phyloP scores from a whole-genome alignment of 1,140 invertebrate genomes.

The Mizuhopecten yessoensis region DNA sequence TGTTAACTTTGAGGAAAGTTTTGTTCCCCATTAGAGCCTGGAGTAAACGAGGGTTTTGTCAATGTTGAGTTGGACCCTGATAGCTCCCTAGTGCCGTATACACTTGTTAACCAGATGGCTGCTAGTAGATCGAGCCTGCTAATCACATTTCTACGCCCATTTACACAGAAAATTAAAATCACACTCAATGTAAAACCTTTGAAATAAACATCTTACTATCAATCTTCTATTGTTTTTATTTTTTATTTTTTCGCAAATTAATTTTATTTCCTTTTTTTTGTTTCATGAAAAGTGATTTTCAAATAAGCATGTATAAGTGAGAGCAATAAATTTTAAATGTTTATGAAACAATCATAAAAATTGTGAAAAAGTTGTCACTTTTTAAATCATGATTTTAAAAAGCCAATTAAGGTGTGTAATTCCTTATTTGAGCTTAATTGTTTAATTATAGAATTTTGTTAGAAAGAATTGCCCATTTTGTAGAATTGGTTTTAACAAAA shows the following conservation, averaged over 20 bases:
- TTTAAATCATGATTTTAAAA: not conserved
- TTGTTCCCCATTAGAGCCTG: not conserved
- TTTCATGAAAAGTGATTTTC: not conserved
- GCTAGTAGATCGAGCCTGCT: not conserved
- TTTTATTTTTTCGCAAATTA: conserved; percentile 29
- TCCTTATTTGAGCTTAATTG: no score
- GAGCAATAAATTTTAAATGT: not conserved
- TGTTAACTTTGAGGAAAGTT: conserved; percentile 20
- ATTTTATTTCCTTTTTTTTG: not conserved
- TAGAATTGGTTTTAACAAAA: no score
- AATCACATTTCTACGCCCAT: not conserved
- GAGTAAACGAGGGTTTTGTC: not conserved
- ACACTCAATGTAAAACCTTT: conserved; percentile 20
- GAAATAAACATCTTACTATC: conserved; percentile 7
- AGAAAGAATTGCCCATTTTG: no score
- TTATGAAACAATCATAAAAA: not conserved
- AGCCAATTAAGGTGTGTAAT: no score
- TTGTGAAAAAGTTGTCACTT: not conserved
- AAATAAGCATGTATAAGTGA: not conserved
- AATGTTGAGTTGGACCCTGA: not conserved
- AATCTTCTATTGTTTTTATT: not conserved
- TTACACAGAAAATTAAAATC: not conserved
- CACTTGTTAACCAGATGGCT: not conserved
- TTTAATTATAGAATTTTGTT: no score
- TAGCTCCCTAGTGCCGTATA: not conserved